Conservation (phyloP, 2,113 vertebrate genomes). For the Clarias batrachus region DNA sequence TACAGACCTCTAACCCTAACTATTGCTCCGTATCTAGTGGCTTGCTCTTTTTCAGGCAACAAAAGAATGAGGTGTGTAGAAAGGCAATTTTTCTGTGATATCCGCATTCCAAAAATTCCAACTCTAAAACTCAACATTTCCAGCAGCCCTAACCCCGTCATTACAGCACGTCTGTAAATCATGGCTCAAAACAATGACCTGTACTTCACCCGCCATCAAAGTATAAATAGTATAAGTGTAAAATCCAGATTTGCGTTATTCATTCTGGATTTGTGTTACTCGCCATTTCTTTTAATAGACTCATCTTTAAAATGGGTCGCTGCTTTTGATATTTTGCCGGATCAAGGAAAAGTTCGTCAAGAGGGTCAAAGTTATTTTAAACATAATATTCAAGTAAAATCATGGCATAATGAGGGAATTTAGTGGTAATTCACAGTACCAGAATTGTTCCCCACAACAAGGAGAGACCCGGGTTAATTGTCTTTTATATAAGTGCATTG, state of each 20-base stretch:
- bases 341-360: neutral
- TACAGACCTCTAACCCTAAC: too few species aligned
- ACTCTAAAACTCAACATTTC: neutral
- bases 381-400: conserved; percentile 13
- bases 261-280: neutral
- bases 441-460: conserved; percentile 21
- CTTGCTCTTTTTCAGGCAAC: neutral
- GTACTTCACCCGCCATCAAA: conserved; percentile 8
- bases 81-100: neutral
- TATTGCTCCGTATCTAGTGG: neutral
- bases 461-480: neutral
- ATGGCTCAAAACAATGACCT: neutral
- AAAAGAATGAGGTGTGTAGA: neutral
- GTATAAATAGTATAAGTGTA: neutral
- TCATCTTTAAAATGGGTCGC: neutral
- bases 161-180: neutral
- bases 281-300: conserved; percentile 6
- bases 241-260: neutral
- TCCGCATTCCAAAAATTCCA: neutral
- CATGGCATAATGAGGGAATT: neutral
- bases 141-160: neutral
- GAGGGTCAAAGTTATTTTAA: conserved; percentile 2
- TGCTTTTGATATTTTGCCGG: conserved; percentile 3
- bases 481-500: conserved; percentile 20
- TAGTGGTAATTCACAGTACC: neutral